Evolutionary conservation across 2,888 invertebrate genomes (phyloP).

Genomic region (Matsumyia berberina): DNA sequence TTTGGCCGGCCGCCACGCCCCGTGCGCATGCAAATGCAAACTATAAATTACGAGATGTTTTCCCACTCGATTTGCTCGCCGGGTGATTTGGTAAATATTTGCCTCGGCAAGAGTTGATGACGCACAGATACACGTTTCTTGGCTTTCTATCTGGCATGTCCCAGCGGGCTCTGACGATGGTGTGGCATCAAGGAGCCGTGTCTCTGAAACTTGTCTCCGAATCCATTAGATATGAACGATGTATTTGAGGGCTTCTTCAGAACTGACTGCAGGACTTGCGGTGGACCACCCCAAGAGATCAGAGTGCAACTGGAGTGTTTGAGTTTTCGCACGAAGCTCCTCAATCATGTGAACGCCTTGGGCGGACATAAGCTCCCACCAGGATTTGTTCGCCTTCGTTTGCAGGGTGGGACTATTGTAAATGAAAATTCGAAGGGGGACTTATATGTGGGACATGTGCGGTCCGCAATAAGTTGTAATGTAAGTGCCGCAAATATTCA

Average conservation of each 20-base stretch:
- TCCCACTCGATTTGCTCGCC: slow-evolving; percentile 71
- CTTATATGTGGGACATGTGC: slow-evolving; percentile 47
- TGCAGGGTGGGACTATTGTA: slow-evolving; percentile 49
- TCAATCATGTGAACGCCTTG: slow-evolving; percentile 73
- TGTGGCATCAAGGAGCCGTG: slow-evolving; percentile 47
- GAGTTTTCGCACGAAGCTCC: slow-evolving; percentile 70
- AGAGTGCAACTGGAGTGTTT: slow-evolving; percentile 70
- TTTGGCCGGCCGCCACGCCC: slow-evolving; percentile 27
- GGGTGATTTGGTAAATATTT: slow-evolving; percentile 74
- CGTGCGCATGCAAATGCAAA: slow-evolving; percentile 65
- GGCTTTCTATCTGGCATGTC: slow-evolving; percentile 43
- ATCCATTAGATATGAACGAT: slow-evolving; percentile 67
- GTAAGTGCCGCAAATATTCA: slow-evolving; percentile 64
- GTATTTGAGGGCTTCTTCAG: slow-evolving; percentile 40
- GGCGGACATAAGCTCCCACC: slow-evolving; percentile 51
- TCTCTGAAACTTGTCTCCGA: slow-evolving; percentile 58
- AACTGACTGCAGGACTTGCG: slow-evolving; percentile 54
- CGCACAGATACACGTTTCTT: slow-evolving; percentile 51
- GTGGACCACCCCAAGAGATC: slow-evolving; percentile 64
- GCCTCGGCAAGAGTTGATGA: slow-evolving; percentile 59
- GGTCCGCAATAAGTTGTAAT: slow-evolving; percentile 62
- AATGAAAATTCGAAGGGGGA: slow-evolving; percentile 54
- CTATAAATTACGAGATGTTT: slow-evolving; percentile 75
- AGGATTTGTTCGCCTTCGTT: slow-evolving; percentile 13
- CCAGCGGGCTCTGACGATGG: slow-evolving; percentile 20